Percentiles rank a stretch among this genome's conserved stretches.
Evolutionary conservation across 2,888 invertebrate genomes (phyloP).

Genomic region (Rhagium mordax): DNA sequence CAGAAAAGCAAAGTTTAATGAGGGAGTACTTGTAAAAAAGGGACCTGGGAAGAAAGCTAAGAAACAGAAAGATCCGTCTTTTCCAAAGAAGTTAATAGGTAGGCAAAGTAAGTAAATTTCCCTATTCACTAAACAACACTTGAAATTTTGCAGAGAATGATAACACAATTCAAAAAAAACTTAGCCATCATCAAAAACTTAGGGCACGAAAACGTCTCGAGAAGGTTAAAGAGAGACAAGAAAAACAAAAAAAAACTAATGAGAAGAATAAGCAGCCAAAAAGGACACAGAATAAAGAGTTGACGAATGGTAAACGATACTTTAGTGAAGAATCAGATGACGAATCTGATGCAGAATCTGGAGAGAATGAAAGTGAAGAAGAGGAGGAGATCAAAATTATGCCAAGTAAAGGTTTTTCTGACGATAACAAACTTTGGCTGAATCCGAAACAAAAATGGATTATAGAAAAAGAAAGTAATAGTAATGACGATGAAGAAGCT

Average conservation of each 20-base stretch:
- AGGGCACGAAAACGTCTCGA: constrained; percentile 59
- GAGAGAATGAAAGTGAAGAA: constrained; percentile 59
- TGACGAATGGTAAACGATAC: constrained; percentile 43
- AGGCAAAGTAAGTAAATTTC: constrained; percentile 16
- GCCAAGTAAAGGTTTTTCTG: constrained; percentile 74
- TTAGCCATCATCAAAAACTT: constrained; percentile 73
- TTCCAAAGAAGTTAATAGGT: constrained; percentile 75
- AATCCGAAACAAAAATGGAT: constrained; percentile 74
- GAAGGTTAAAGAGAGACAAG: constrained; percentile 55
- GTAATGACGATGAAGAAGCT: constrained; percentile 60
- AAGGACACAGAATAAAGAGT: constrained; percentile 48
- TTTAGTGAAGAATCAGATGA: constrained; percentile 48
- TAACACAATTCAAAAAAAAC: constrained; percentile 70
- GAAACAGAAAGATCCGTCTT: constrained; percentile 87
- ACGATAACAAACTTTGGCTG: constrained; percentile 82
- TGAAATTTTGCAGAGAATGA: constrained; percentile 68
- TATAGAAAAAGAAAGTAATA: constrained; percentile 51
- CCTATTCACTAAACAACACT: background rate
- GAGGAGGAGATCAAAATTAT: constrained; percentile 46
- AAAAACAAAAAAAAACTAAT: constrained; percentile 52
- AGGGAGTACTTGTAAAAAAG: constrained; percentile 79
- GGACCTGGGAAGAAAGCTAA: constrained; percentile 91
- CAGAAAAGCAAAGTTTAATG: constrained; percentile 84
- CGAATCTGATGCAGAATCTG: constrained; percentile 47
- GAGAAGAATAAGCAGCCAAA: constrained; percentile 60